Evolutionary conservation across 2,888 invertebrate genomes (phyloP).

Genomic region (Tribolium freemani): DNA sequence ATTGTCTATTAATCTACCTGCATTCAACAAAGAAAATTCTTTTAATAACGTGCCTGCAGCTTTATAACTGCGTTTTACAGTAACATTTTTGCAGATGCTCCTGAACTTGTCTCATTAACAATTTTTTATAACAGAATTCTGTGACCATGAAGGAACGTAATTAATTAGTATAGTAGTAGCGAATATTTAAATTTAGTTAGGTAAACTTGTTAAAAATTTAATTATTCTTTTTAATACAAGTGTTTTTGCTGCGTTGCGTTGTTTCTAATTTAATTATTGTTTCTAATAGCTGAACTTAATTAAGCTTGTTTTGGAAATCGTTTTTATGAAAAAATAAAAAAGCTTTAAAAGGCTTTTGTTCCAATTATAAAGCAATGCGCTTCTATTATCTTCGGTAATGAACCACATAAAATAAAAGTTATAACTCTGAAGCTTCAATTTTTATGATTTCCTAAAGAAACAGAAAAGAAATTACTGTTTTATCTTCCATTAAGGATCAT

Average conservation of each 20-base stretch:
- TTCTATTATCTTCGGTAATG: slow-evolving; percentile 11
- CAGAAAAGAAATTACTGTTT: background rate
- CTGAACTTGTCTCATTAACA: too few species aligned
- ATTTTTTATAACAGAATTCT: too few species aligned
- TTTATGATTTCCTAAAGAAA: slow-evolving; percentile 5
- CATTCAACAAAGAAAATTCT: too few species aligned
- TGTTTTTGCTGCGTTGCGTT: too few species aligned
- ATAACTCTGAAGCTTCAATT: background rate
- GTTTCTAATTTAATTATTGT: background rate
- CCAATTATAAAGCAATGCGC: slow-evolving; percentile 6
- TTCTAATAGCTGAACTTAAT: background rate
- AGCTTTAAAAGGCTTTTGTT: background rate
- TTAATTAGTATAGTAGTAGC: too few species aligned
- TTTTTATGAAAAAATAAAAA: background rate
- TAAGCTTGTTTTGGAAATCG: background rate
- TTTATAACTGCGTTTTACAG: too few species aligned
- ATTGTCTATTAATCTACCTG: background rate
- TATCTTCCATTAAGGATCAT: background rate
- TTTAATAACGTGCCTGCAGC: too few species aligned
- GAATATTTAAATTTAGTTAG: too few species aligned
- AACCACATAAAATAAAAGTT: slow-evolving; percentile 3
- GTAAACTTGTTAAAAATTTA: too few species aligned
- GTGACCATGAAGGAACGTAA: too few species aligned
- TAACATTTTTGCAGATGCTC: too few species aligned
- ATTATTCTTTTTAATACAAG: too few species aligned